These are phyloP conservation scores for Sitta carolinensis DNA, from an alignment of 2,797 vertebrate genomes.

Conservation along the genomic window DNA sequence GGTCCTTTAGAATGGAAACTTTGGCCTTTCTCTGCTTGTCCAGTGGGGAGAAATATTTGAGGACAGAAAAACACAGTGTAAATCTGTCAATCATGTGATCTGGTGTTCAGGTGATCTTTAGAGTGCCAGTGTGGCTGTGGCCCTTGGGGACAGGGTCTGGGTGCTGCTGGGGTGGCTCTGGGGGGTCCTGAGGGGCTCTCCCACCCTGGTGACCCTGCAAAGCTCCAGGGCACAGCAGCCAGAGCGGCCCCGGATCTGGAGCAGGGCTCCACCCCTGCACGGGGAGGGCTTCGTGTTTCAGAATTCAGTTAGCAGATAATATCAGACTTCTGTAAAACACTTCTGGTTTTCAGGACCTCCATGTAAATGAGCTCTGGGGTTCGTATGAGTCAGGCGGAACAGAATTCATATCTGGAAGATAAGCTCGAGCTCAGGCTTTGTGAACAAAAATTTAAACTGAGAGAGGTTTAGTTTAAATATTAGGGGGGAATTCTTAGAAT, in stretches of 20 bases:
- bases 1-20: too few relatives aligned
- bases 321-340: constrained; percentile 51
- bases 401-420: background rate
- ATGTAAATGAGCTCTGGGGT: background rate
- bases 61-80: too few relatives aligned
- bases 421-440: background rate
- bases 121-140: too few relatives aligned
- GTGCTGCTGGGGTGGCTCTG: background rate
- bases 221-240: background rate
- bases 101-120: background rate
- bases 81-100: too few relatives aligned
- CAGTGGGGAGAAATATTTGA: too few relatives aligned
- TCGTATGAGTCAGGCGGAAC: background rate
- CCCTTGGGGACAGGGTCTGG: background rate
- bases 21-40: too few relatives aligned
- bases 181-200: accelerated
- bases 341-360: constrained; percentile 21
- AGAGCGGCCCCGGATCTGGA: background rate
- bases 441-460: background rate
- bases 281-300: background rate
- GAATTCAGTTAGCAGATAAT: constrained; percentile 7
- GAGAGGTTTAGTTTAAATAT: background rate
- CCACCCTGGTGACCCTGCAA: background rate
- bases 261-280: background rate
- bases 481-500: background rate